A percentile compares a stretch with the other conserved stretches of the same genome.
These are phyloP conservation scores for Apotomis turbidana DNA, from an alignment of 2,888 invertebrate genomes.

Conservation along the genomic window DNA sequence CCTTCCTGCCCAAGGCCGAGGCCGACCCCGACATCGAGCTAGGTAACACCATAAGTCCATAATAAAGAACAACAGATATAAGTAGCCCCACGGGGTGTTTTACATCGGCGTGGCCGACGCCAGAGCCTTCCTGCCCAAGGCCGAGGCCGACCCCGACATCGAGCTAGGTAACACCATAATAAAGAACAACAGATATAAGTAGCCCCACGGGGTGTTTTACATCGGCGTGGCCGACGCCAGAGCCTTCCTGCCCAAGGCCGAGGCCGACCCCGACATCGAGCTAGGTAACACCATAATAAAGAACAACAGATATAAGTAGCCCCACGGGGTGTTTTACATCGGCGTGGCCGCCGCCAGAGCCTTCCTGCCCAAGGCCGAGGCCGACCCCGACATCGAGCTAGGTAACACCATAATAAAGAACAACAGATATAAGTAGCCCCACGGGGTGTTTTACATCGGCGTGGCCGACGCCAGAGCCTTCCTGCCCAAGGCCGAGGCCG, in stretches of 20 bases:
- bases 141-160: constrained; percentile 77
- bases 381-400: constrained; percentile 74
- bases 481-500: constrained; percentile 84
- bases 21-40: constrained; percentile 75
- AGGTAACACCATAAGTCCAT: constrained; percentile 69
- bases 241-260: constrained; percentile 87
- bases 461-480: constrained; percentile 89
- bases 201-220: no score
- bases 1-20: constrained; percentile 87
- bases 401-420: constrained; percentile 62
- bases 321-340: no score
- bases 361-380: constrained; percentile 86
- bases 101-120: constrained; percentile 90
- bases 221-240: constrained; percentile 89
- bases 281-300: constrained; percentile 69
- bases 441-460: no score
- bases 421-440: no score
- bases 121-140: constrained; percentile 88
- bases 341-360: constrained; percentile 89
- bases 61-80: constrained; percentile 13
- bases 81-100: no score
- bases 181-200: constrained; percentile 13
- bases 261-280: constrained; percentile 75
- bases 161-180: constrained; percentile 71
- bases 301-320: background rate